These are phyloP conservation scores for Falco punctatus DNA, from an alignment of 2,113 vertebrate species.

Conservation along the genomic window DNA sequence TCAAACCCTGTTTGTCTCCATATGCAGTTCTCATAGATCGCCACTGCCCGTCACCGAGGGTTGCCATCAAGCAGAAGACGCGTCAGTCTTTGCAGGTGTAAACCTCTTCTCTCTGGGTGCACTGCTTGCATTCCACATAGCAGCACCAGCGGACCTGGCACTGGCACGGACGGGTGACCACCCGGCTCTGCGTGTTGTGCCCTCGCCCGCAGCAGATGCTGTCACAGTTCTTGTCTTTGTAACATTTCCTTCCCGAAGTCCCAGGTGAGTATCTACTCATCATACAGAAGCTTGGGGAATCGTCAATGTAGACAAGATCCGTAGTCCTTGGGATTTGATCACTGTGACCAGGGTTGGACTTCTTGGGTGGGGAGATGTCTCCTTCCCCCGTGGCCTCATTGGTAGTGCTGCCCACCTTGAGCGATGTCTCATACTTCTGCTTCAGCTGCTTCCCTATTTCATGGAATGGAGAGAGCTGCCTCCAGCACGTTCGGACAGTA, in stretches of 20 bases:
- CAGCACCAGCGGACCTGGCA: constrained; percentile 99
- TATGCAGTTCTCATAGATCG: constrained; percentile 1
- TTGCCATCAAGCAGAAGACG: background rate
- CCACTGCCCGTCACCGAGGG: background rate
- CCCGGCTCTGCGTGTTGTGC: constrained; percentile 96
- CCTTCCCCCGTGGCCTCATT: constrained; percentile 95
- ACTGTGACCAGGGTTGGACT: constrained; percentile 69
- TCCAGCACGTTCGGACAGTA: constrained; percentile 96
- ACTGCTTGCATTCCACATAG: constrained; percentile 98
- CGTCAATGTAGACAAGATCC: constrained; percentile 94
- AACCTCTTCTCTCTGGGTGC: constrained; percentile 96
- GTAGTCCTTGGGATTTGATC: constrained; percentile 94
- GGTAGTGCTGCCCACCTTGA: constrained; percentile 94
- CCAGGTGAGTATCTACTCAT: constrained; percentile 91
- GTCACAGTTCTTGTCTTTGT: constrained; percentile 98
- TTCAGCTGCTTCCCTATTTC: constrained; percentile 96
- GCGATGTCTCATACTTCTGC: constrained; percentile 91
- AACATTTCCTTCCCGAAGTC: constrained; percentile 91
- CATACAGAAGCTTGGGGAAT: constrained; percentile 96
- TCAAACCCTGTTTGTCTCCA: constrained; percentile 72
- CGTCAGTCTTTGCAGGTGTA: constrained; percentile 95
- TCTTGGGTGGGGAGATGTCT: constrained; percentile 85
- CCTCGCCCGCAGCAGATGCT: constrained; percentile 97
- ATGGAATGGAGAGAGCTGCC: constrained; percentile 95
- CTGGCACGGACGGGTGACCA: constrained; percentile 94